Evolutionary conservation across 2,888 invertebrate genomes (phyloP).

Genomic region (Incurvaria masculella): DNA sequence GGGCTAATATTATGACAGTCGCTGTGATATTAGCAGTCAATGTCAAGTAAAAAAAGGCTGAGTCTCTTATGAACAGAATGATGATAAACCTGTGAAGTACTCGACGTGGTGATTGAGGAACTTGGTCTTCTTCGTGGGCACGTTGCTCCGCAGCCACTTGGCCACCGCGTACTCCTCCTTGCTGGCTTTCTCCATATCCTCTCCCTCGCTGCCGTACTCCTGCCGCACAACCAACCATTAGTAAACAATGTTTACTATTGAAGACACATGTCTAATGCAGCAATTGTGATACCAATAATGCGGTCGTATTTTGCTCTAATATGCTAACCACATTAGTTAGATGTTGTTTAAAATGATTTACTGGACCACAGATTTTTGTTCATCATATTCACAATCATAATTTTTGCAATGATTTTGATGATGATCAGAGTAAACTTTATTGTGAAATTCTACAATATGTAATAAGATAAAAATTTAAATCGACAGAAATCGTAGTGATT

Average conservation of each 20-base stretch:
- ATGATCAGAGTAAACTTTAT: no score
- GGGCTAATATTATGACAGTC: no score
- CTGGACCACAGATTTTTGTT: no score
- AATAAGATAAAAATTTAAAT: no score
- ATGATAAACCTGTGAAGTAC: conserved; percentile 96
- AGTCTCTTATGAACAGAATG: no score
- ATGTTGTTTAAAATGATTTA: neutral
- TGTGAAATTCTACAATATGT: no score
- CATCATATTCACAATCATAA: no score
- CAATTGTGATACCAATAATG: neutral
- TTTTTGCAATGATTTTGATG: no score
- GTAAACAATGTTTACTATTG: neutral
- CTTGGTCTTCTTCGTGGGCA: conserved; percentile 93
- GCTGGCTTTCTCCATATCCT: conserved; percentile 67
- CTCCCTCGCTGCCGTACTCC: conserved; percentile 41
- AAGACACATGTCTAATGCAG: neutral
- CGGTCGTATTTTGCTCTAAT: neutral
- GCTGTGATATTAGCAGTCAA: no score
- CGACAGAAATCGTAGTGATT: no score
- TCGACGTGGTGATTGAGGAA: conserved; percentile 95
- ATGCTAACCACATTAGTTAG: neutral
- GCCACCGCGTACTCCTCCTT: conserved; percentile 93
- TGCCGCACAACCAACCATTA: neutral
- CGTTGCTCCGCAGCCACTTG: conserved; percentile 91
- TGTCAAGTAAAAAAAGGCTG: no score